phyloP scores from a whole-genome alignment of 2,888 invertebrate genomes.

The Pristionchus fissidentatus region DNA sequence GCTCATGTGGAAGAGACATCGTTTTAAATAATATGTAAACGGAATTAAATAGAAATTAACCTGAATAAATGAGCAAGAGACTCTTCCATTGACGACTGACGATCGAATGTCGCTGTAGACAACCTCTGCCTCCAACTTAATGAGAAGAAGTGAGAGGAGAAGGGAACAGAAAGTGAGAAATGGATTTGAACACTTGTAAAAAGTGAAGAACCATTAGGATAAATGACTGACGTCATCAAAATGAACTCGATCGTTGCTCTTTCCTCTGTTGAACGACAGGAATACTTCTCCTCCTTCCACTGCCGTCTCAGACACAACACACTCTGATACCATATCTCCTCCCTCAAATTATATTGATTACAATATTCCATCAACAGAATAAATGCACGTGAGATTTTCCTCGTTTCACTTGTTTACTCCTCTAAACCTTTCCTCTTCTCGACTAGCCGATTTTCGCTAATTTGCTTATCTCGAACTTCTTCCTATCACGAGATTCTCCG shows the following conservation, averaged over 20 bases:
- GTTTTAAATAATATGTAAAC: too few relatives aligned
- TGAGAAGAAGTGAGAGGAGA: neutral
- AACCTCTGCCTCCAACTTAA: conserved; percentile 34
- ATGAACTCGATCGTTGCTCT: conserved; percentile 42
- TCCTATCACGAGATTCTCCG: conserved; percentile 14
- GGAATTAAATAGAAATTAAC: neutral
- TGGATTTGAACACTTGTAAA: neutral
- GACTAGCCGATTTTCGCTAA: conserved; percentile 17
- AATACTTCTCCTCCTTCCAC: conserved; percentile 45
- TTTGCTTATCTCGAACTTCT: conserved; percentile 19
- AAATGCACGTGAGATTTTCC: neutral
- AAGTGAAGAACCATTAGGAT: neutral
- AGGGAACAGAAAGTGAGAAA: neutral
- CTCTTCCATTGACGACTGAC: conserved; percentile 35
- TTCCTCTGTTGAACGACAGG: conserved; percentile 43
- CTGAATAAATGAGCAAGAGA: conserved; percentile 40
- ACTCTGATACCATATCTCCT: conserved; percentile 71
- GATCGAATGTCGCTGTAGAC: conserved; percentile 28
- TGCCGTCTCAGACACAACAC: conserved; percentile 65
- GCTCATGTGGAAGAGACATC: too few relatives aligned
- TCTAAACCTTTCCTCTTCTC: neutral
- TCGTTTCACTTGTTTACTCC: too few relatives aligned
- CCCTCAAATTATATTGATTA: conserved; percentile 61
- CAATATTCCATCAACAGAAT: too few relatives aligned
- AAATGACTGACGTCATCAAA: conserved; percentile 39